Evolutionary conservation across 2,888 invertebrate species (phyloP), one percentile per base, ranked within the genome.

Genomic region (Cryptops parisi): DNA sequence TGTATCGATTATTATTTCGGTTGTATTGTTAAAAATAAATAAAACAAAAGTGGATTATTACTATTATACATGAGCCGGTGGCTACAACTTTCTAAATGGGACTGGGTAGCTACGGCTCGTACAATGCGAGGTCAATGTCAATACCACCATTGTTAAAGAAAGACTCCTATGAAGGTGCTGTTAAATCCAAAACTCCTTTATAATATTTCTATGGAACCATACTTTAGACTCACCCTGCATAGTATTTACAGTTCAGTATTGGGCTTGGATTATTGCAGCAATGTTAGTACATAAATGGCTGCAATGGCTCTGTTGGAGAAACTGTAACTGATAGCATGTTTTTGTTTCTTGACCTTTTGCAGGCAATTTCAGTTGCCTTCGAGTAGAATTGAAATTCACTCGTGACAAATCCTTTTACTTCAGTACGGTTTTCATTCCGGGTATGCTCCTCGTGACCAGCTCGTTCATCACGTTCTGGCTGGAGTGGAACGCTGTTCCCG

Each of bases 381-480:
- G 81, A 75, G 90, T 91, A 74, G 84, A 88, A 73, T 78, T 91
- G 70, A 87, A 84, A 73, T 91, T 91, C 77, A 90, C 89, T 63
- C 78, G 90, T 72, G 91, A 91, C 78, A 81, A 89, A 76, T 88
- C 89, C 70, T 91, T 90, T 79, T 91, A 91, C 78, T 89, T 91
- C 77, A 90, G 89, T 65, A 91, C 90, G 69, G 90, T 91, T 73
- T 91, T 91, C 76, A 89, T 91, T 75, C 90, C 91, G 65, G 90
- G 90, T 68, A 89, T 91, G 70, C 89, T 91, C 75, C 79, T 91
- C 76, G 91, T 91, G 72, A 90, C 90, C 64, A 89, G 89, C 73
- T 90, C 90, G 67, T 91, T 91, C 79, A 91, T 91, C 74, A 90
- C 90, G 68, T 91, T 91, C 78, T 91, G 90, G 90, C 79, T 91